Percentiles rank a stretch among this genome's conserved stretches.
These are phyloP conservation scores for Limonius californicus DNA, from an alignment of 1,140 invertebrate species.

Conservation along the genomic window DNA sequence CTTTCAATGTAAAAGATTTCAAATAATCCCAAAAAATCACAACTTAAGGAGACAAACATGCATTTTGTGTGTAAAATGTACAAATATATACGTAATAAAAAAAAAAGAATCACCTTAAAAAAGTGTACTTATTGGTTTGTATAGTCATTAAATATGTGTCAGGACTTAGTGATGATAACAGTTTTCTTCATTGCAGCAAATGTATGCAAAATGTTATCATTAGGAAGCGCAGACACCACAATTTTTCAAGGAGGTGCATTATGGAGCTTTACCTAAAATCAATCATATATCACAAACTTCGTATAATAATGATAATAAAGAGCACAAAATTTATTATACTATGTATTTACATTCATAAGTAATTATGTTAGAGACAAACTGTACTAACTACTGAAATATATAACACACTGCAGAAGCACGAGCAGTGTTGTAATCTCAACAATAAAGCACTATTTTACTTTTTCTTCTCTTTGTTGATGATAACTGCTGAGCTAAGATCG, in stretches of 20 bases:
- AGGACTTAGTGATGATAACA: too few relatives aligned
- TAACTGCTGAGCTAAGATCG: background rate
- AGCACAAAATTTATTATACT: slow-evolving; percentile 34
- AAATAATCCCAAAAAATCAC: too few relatives aligned
- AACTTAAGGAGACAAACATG: background rate
- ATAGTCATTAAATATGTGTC: too few relatives aligned
- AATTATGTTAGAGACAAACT: slow-evolving; percentile 32
- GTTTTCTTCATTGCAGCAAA: too few relatives aligned
- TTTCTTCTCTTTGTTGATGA: slow-evolving; percentile 18
- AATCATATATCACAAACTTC: slow-evolving; percentile 18
- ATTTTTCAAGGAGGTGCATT: slow-evolving; percentile 21
- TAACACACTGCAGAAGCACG: slow-evolving; percentile 20
- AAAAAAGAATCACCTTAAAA: too few relatives aligned
- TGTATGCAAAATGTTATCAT: too few relatives aligned
- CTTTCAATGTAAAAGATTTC: too few relatives aligned
- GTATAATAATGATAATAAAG: slow-evolving; percentile 26
- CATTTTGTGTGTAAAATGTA: background rate
- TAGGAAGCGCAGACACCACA: background rate
- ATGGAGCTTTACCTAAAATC: slow-evolving; percentile 18
- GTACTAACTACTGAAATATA: slow-evolving; percentile 31
- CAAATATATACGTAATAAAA: too few relatives aligned
- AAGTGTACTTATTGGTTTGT: too few relatives aligned
- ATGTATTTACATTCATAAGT: slow-evolving; percentile 33
- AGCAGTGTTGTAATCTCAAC: slow-evolving; percentile 13
- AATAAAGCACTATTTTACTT: slow-evolving; percentile 20